Conservation (phyloP, 2,797 vertebrate species). For the Lagorchestes hirsutus region DNA sequence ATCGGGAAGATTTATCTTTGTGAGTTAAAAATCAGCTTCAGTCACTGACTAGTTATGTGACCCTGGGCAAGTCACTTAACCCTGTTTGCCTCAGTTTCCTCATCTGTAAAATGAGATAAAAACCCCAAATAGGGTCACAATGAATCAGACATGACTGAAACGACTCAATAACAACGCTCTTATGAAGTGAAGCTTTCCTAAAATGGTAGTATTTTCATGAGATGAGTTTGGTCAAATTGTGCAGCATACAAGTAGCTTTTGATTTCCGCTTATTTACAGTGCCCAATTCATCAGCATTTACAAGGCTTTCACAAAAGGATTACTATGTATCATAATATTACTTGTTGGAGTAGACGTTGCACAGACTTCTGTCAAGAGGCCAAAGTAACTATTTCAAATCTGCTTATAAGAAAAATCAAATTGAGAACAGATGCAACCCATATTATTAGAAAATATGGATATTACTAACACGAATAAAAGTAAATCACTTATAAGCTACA, state of each 20-base stretch:
- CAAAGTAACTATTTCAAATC: conserved; percentile 62
- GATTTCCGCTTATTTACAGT: conserved; percentile 53
- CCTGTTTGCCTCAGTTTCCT: not conserved
- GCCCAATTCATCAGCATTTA: conserved; percentile 75
- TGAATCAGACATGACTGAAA: not conserved
- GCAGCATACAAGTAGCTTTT: conserved; percentile 22
- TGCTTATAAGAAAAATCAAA: conserved; percentile 67
- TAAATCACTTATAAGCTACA: not conserved
- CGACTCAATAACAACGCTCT: not conserved
- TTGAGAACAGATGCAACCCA: conserved; percentile 68
- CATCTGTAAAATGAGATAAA: not conserved
- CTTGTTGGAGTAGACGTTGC: conserved; percentile 64
- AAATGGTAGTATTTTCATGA: conserved; percentile 41
- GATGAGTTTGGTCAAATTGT: conserved; percentile 33
- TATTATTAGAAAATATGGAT: conserved; percentile 61
- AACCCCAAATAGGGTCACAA: not conserved
- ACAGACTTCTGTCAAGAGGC: conserved; percentile 66
- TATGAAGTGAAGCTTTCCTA: conserved; percentile 22
- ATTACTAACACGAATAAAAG: conserved; percentile 53
- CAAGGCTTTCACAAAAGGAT: conserved; percentile 71
- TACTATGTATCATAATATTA: conserved; percentile 63
- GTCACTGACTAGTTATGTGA: not conserved
- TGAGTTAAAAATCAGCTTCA: not conserved
- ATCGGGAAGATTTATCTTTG: not conserved
- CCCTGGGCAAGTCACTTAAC: not conserved